Evolutionary conservation across 2,888 invertebrate species (phyloP).

Genomic region (Diaperis boleti): DNA sequence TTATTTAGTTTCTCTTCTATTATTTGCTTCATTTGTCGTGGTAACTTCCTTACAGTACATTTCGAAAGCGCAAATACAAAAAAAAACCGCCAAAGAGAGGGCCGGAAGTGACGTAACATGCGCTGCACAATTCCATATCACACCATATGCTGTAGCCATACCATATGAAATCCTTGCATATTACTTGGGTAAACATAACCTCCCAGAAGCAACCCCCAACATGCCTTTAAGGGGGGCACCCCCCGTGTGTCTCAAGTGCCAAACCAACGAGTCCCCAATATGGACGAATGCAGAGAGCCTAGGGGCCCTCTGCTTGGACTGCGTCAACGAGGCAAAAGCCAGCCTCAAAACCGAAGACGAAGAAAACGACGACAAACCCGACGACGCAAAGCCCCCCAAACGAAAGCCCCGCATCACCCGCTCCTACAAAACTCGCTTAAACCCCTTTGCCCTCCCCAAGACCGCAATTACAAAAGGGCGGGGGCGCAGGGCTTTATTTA

Average conservation of each 20-base stretch:
- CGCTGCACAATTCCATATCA: no score
- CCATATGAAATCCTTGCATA: no score
- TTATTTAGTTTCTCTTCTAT: no score
- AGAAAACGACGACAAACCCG: slow-evolving; percentile 58
- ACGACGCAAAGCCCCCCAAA: slow-evolving; percentile 70
- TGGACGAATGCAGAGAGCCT: slow-evolving; percentile 80
- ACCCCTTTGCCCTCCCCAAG: slow-evolving; percentile 66
- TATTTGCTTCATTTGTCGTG: no score
- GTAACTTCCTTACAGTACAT: no score
- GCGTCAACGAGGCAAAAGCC: slow-evolving; percentile 71
- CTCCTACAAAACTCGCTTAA: slow-evolving; percentile 66
- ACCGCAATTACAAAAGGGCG: slow-evolving; percentile 73
- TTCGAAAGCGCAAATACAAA: no score
- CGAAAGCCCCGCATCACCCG: slow-evolving; percentile 72
- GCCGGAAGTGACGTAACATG: no score
- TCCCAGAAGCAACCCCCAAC: no score
- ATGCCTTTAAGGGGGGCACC: slow-evolving; percentile 70
- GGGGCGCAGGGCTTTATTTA: slow-evolving; percentile 82
- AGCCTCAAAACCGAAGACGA: slow-evolving; percentile 60
- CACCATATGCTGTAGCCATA: no score
- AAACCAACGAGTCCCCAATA: slow-evolving; percentile 76
- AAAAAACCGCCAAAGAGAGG: no score
- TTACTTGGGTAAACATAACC: slow-evolving; percentile 4
- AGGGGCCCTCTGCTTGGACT: slow-evolving; percentile 83
- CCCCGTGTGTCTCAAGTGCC: slow-evolving; percentile 79